Evolutionary conservation across 2,113 vertebrate species (phyloP), one percentile per base, ranked within the genome.

Genomic region (Eolophus roseicapilla): DNA sequence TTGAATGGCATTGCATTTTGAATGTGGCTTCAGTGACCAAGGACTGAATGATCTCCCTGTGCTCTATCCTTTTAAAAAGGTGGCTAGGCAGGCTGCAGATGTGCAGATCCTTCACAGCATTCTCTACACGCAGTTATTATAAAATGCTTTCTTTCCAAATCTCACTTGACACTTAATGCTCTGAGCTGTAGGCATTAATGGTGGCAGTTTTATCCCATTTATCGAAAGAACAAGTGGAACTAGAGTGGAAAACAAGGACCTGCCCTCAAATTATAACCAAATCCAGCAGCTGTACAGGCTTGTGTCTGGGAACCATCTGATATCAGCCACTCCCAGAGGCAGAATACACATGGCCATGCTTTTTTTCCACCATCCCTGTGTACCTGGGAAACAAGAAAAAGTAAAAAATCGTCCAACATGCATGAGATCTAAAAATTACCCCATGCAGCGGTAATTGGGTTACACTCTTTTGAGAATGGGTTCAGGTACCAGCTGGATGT

Each of bases 381-480:
- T 1, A 0, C 3, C 24, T 57, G 55, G 52, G 59, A 10, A 19
- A 11, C 23, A 21, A 25, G 70, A 43, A 55, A 1, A 24, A 17
- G 1, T 3, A 10, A 44, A 13, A n/a, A 29, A 10, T 15, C 13
- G 4, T 67, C 29, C 18, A 11, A 11, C 5, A 3, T 0, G 2
- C 9, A 35, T 10, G 6, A 35, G 21, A 59, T 33, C 57, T 59
- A 59, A 59, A n/a, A 24, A 24, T 24, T 59, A 23, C 57, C 6
- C 57, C 13, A 35, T 24, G 21, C 33, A 24, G 13, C 1, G 1
- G 57, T 59, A 59, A 59, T 24, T 35, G 57, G 13, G 13, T 35
- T 59, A 14, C 33, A 35, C 21, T 35, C 57, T 59, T 59, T 59
- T 59, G 33, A 59, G n/a, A 35, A 59, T 24, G 20, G 12, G 7